phyloP scores from a whole-genome alignment of 1,140 invertebrate genomes.

The Drosophila azteca region DNA sequence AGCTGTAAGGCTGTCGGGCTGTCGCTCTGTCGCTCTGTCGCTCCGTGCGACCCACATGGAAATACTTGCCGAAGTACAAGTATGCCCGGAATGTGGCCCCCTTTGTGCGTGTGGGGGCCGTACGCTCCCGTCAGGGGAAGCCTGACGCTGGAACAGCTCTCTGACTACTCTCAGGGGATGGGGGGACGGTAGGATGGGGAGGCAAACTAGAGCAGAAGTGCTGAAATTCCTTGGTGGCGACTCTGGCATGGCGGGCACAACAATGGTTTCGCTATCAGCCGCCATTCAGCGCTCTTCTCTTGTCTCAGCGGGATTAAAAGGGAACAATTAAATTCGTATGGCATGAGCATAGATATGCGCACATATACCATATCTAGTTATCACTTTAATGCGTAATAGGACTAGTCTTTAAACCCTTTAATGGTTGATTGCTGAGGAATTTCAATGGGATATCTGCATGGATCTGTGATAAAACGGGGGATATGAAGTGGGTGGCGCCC shows the following conservation, averaged over 20 bases:
- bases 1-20: constrained; percentile 43
- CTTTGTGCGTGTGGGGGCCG: constrained; percentile 44
- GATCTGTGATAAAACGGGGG: too few relatives aligned
- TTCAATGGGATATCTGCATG: too few relatives aligned
- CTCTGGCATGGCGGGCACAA: background rate
- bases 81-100: constrained; percentile 49
- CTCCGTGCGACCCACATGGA: constrained; percentile 50
- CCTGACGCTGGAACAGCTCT: constrained; percentile 50
- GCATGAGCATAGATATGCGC: too few relatives aligned
- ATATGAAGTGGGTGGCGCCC: constrained; percentile 1
- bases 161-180: constrained; percentile 16
- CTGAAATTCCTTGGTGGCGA: constrained; percentile 24
- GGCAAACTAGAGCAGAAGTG: constrained; percentile 31
- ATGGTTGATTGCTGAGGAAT: too few relatives aligned
- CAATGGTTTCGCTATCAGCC: constrained; percentile 15
- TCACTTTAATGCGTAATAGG: too few relatives aligned
- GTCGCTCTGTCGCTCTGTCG: too few relatives aligned
- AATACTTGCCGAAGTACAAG: constrained; percentile 39
- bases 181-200: too few relatives aligned
- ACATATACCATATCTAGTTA: too few relatives aligned
- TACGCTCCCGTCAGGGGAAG: constrained; percentile 3
- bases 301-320: constrained; percentile 9
- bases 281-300: background rate
- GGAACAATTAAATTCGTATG: background rate
- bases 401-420: too few relatives aligned